Evolutionary conservation across 2,797 vertebrate species (phyloP).

Genomic region (Macrochelys suwanniensis): DNA sequence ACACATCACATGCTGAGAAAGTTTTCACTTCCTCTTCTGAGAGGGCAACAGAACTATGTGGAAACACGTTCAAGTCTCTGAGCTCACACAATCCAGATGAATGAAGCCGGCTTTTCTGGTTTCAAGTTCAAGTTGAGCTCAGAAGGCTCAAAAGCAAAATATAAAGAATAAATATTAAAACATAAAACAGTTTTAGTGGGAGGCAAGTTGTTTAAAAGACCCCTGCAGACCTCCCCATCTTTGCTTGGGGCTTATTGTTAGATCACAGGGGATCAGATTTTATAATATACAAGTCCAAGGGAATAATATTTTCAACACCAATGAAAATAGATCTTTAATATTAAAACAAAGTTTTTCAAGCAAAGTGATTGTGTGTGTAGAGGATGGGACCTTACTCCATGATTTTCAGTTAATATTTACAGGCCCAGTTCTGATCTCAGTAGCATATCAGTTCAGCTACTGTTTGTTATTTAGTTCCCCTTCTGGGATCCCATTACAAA

Average conservation of each 20-base stretch:
- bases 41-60: conserved; percentile 46
- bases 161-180: background rate
- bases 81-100: background rate
- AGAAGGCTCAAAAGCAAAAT: background rate
- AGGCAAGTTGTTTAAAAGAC: background rate
- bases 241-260: background rate
- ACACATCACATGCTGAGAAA: background rate
- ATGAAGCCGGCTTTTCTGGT: background rate
- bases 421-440: background rate
- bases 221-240: background rate
- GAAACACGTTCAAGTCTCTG: background rate
- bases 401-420: background rate
- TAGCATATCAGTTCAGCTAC: background rate
- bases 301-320: background rate
- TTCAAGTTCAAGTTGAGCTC: background rate
- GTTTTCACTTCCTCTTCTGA: conserved; percentile 62
- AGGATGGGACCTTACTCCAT: background rate
- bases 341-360: background rate
- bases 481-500: background rate
- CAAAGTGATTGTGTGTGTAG: background rate
- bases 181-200: fast-evolving
- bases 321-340: background rate
- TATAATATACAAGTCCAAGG: background rate
- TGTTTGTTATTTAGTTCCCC: background rate
- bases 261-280: background rate